phyloP scores from a whole-genome alignment of 2,888 invertebrate genomes.

The Blomia tropicalis region DNA sequence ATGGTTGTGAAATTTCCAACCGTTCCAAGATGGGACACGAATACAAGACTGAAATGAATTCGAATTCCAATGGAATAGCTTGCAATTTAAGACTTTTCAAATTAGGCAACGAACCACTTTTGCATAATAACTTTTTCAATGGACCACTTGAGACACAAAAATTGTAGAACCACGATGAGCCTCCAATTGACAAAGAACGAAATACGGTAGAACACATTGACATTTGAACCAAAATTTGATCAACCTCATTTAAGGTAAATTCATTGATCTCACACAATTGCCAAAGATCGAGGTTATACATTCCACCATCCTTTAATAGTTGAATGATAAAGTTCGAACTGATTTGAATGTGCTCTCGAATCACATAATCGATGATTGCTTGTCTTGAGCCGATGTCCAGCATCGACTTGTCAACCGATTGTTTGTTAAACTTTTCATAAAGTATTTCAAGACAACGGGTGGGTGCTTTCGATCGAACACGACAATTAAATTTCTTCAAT shows the following conservation, averaged over 20 bases:
- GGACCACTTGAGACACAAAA: constrained; percentile 15
- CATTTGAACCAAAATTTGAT: constrained; percentile 7
- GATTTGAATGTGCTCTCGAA: constrained; percentile 22
- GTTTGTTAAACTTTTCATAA: not conserved
- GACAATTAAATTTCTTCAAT: not conserved
- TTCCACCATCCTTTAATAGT: constrained; percentile 14
- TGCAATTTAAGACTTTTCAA: constrained; percentile 27
- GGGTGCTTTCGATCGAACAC: not conserved
- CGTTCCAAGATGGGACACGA: constrained; percentile 27
- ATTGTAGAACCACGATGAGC: constrained; percentile 23
- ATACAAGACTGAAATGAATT: constrained; percentile 25
- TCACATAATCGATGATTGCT: constrained; percentile 27
- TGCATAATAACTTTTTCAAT: constrained; percentile 15
- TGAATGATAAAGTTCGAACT: constrained; percentile 12
- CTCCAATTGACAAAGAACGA: constrained; percentile 12
- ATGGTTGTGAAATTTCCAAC: constrained; percentile 30
- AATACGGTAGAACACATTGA: not conserved
- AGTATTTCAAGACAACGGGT: not conserved
- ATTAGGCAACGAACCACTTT: constrained; percentile 17
- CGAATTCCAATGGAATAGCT: constrained; percentile 26
- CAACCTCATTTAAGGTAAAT: constrained; percentile 15
- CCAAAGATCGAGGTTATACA: constrained; percentile 21
- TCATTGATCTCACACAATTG: constrained; percentile 16
- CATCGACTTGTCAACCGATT: not conserved
- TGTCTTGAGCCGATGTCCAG: constrained; percentile 27